Conservation (phyloP, 2,797 vertebrate species). For the Chromobotia macracanthus region DNA sequence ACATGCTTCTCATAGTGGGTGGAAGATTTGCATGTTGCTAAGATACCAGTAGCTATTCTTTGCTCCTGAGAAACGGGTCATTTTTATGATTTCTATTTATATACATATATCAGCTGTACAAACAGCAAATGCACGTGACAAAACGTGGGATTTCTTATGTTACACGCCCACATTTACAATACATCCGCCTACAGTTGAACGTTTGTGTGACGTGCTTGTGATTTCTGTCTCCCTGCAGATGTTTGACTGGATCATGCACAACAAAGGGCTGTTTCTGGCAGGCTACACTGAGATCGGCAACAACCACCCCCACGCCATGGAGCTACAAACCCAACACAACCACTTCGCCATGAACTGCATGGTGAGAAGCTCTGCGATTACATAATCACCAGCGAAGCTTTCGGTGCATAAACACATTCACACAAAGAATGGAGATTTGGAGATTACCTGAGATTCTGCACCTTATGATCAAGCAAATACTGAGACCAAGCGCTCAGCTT, state of each 20-base stretch:
- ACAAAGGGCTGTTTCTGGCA: conserved; percentile 98
- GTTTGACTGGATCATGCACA: conserved; percentile 99
- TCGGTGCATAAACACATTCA: background rate
- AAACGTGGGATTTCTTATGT: background rate
- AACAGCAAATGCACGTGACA: conserved; percentile 17
- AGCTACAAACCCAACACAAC: conserved; percentile 99
- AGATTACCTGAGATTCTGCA: background rate
- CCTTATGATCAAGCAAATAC: background rate
- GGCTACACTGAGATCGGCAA: conserved; percentile 98
- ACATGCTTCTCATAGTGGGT: conserved; percentile 48
- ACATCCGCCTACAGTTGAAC: background rate
- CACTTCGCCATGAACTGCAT: conserved; percentile 99
- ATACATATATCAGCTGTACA: conserved; percentile 28
- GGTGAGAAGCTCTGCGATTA: conserved; percentile 75
- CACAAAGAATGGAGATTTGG: background rate
- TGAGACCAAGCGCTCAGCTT: background rate
- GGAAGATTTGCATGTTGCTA: conserved; percentile 76
- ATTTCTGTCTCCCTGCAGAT: conserved; percentile 78
- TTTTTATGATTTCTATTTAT: conserved; percentile 59
- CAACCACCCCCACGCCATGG: conserved; percentile 93
- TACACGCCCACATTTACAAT: conserved; percentile 1
- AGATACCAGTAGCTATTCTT: conserved; percentile 72
- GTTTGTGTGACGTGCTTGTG: background rate
- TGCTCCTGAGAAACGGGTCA: conserved; percentile 59
- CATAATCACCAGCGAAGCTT: background rate